Percentiles rank a stretch among this genome's conserved stretches.
Conservation (phyloP, 2,113 vertebrate species). For the Miniopterus natalensis region DNA sequence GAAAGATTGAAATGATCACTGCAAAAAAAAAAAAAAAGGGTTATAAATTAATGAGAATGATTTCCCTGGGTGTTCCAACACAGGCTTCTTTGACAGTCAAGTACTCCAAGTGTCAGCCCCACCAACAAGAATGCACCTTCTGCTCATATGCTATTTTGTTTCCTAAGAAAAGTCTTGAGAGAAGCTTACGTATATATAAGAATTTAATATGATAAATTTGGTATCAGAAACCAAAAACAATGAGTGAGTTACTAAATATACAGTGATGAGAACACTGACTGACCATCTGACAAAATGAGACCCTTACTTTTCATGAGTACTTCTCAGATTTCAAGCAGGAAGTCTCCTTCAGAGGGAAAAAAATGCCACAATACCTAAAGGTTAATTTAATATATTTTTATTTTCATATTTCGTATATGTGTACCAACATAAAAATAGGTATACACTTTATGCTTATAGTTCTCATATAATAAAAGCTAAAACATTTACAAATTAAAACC, state of each 20-base stretch:
- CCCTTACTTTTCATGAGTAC: background rate
- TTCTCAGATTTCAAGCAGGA: conserved; percentile 50
- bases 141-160: background rate
- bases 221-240: conserved; percentile 37
- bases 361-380: background rate
- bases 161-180: background rate
- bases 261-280: background rate
- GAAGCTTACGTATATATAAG: background rate
- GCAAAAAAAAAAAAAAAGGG: background rate
- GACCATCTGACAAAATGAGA: background rate
- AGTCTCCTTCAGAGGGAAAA: background rate
- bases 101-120: background rate
- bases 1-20: background rate
- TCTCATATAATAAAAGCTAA: conserved; percentile 56
- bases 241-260: background rate
- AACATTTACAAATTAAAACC: conserved; percentile 67
- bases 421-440: conserved; percentile 76
- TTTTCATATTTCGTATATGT: conserved; percentile 68
- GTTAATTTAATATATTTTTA: conserved; percentile 61
- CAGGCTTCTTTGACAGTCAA: background rate
- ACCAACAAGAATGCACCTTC: background rate
- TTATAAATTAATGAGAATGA: background rate
- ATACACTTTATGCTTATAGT: conserved; percentile 61
- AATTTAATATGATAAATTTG: conserved; percentile 10
- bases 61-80: background rate